phyloP scores from a whole-genome alignment of 92 coral and sea anemone species.

The Porites rus region DNA sequence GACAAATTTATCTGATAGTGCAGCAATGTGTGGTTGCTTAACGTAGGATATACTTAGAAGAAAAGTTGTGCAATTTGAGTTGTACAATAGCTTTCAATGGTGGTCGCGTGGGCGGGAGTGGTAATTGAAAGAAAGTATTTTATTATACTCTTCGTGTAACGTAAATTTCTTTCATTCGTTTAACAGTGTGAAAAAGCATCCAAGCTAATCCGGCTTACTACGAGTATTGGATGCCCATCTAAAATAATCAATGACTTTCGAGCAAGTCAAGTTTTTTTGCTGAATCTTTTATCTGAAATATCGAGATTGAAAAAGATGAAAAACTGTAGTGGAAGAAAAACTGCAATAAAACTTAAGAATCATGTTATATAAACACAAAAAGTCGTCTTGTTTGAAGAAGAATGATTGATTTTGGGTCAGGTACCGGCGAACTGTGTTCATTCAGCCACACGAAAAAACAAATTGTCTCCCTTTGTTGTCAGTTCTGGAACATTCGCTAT shows the following conservation, averaged over 20 bases:
- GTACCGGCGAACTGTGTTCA: neutral
- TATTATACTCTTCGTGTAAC: neutral
- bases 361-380: too few species aligned
- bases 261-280: neutral
- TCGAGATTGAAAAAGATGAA: neutral
- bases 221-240: neutral
- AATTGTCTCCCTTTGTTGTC: neutral
- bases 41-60: neutral
- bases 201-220: neutral
- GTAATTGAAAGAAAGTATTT: neutral
- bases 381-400: neutral
- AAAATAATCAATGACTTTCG: neutral
- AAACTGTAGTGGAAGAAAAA: neutral
- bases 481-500: conserved; percentile 35
- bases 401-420: neutral
- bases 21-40: neutral
- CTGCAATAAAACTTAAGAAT: too few species aligned
- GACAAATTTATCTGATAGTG: neutral
- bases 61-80: neutral
- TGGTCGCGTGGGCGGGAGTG: neutral
- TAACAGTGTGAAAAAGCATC: neutral
- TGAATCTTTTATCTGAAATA: neutral
- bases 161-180: neutral
- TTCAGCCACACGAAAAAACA: neutral
- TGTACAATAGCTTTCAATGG: neutral